Base-by-base conservation (phyloP, 1,140 invertebrate species). In the Drosophila takahashii region DNA sequence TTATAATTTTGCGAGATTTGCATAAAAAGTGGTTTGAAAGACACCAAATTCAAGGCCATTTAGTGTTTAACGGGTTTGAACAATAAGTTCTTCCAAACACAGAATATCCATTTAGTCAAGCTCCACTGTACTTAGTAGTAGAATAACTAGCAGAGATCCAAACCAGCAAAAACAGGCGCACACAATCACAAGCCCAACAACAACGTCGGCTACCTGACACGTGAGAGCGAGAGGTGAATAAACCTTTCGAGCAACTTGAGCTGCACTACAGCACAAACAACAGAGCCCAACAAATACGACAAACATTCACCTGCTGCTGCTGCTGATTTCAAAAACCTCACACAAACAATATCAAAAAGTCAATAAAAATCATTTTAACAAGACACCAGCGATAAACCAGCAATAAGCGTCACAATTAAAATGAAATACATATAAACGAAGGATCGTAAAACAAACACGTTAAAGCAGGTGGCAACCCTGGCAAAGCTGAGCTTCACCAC, bases 211-310 rank as follows among this genome's bases (percentile, higher is more conserved):
- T 57, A 54, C 34, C 59, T 64, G 76, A 84, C 80, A 83, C 80
- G 79, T 83, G 80, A 83, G 80, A 84, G 80, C 65, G 65, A 76
- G 72, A 85, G 80, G 80, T 84, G 81, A 84, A 84, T 85, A 84
- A 84, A 85, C 81, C 72, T 76, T 85, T 51, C 73, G 80, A 62
- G 64, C 66, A 80, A 79, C 70, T 83, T 64, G 74, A 75, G 64
- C 77, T 79, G 70, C 60, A 75, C 47, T 39, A 74, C 65, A 65
- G 29, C 44, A 80, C 62, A 58, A 81, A 65, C 61, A 66, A 79
- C 61, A 53, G 52, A 64, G 36, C 61, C 18, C 7, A 15, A 15
- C n/a, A 34, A 44, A 27, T 13, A 76, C 75, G 59, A 61, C 57
- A 79, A 45, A 71, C 56, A 59, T 81, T 76, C 78, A 85, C 81